Percentiles rank a stretch among this genome's conserved stretches.
Conservation (phyloP, 2,797 vertebrate genomes). For the Pristis pectinata region DNA sequence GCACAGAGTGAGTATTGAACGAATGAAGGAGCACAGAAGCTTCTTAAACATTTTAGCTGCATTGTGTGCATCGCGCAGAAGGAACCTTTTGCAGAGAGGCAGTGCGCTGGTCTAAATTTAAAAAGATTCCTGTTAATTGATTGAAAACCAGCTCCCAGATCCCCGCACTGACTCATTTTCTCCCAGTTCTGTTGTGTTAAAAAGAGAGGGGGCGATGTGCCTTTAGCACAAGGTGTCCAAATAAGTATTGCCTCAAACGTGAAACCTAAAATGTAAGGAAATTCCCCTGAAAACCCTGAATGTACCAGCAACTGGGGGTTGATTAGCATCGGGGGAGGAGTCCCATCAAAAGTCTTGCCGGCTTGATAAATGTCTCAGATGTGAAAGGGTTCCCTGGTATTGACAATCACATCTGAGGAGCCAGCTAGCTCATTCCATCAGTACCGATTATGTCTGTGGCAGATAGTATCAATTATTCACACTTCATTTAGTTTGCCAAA, state of each 20-base stretch:
- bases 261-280: background rate
- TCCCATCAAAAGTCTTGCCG: background rate
- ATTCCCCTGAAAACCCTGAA: background rate
- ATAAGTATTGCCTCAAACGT: background rate
- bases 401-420: background rate
- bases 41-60: background rate
- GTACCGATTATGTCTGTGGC: background rate
- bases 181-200: background rate
- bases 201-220: background rate
- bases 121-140: background rate
- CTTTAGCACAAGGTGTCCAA: background rate
- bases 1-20: background rate
- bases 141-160: background rate
- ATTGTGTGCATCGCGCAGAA: too few relatives aligned
- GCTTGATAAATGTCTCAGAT: too few relatives aligned
- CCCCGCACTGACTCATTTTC: background rate
- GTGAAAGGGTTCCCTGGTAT: background rate
- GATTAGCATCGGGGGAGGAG: too few relatives aligned
- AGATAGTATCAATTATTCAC: background rate
- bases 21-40: too few relatives aligned
- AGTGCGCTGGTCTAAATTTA: background rate
- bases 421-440: background rate
- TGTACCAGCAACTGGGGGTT: background rate
- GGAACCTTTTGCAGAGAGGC: background rate
- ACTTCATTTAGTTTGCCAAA: background rate